phyloP scores from a whole-genome alignment of 1,140 invertebrate genomes.

The Trichomalopsis sarcophagae region DNA sequence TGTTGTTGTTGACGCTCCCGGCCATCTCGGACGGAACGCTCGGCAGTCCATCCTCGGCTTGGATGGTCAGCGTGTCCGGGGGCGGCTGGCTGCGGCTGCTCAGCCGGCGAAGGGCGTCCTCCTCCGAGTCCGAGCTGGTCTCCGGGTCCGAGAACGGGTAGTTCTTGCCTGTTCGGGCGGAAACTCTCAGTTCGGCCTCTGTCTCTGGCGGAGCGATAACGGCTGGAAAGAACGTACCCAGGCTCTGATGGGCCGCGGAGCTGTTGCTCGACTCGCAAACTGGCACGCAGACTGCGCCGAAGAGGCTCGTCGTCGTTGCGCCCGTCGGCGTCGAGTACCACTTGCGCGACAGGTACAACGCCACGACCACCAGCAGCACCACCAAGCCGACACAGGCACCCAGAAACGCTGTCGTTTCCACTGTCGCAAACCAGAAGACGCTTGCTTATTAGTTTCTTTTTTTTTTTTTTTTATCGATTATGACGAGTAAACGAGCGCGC shows the following conservation, averaged over 20 bases:
- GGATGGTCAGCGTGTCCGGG: slow-evolving; percentile 70
- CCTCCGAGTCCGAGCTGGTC: slow-evolving; percentile 85
- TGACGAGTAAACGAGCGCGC: no score
- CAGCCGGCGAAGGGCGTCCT: slow-evolving; percentile 81
- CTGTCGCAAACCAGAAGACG: slow-evolving; percentile 64
- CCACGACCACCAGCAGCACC: slow-evolving; percentile 84
- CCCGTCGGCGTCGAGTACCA: slow-evolving; percentile 81
- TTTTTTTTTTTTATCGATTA: no score
- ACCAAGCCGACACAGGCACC: slow-evolving; percentile 85
- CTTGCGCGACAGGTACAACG: slow-evolving; percentile 87
- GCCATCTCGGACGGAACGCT: slow-evolving; percentile 48
- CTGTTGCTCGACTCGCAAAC: slow-evolving; percentile 70
- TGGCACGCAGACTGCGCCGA: slow-evolving; percentile 73
- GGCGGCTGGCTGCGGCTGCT: slow-evolving; percentile 72
- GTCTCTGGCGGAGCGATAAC: no score
- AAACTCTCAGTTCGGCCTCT: no score
- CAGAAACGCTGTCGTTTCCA: slow-evolving; percentile 86
- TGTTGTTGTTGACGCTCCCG: slow-evolving; percentile 45
- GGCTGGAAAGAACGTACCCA: slow-evolving; percentile 60
- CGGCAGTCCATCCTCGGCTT: slow-evolving; percentile 69
- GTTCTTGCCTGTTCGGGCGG: slow-evolving; percentile 62
- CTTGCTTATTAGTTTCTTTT: no score
- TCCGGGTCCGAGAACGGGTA: slow-evolving; percentile 74
- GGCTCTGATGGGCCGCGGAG: slow-evolving; percentile 67
- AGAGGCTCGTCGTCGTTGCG: slow-evolving; percentile 66